A percentile compares a stretch with the other conserved stretches of the same genome.
Evolutionary conservation across 2,888 invertebrate genomes (phyloP).

Genomic region (Tribolium freemani): DNA sequence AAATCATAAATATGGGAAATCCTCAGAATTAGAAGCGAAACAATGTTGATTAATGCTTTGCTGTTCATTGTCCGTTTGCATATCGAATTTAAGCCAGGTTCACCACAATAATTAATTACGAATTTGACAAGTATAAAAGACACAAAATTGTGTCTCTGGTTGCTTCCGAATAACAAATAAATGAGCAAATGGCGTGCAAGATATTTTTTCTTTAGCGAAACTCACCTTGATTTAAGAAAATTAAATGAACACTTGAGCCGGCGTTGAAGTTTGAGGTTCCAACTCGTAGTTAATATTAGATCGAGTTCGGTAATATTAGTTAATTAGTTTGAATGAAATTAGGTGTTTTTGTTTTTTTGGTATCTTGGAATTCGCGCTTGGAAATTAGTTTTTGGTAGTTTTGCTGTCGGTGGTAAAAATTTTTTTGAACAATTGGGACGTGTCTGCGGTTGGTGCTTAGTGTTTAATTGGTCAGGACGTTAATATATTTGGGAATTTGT

Average conservation of each 20-base stretch:
- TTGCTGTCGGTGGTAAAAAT: slow-evolving; percentile 9
- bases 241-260: slow-evolving; percentile 11
- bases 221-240: slow-evolving; percentile 17
- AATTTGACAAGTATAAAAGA: slow-evolving; percentile 33
- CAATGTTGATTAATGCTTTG: slow-evolving; percentile 41
- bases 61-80: slow-evolving; percentile 38
- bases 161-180: background rate
- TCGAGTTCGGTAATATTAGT: slow-evolving; percentile 4
- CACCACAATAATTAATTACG: slow-evolving; percentile 28
- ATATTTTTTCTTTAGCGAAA: background rate
- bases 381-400: slow-evolving; percentile 12
- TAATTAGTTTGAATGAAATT: slow-evolving; percentile 19
- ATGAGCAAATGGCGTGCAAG: background rate
- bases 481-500: slow-evolving; percentile 39
- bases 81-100: slow-evolving; percentile 33
- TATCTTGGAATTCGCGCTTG: background rate
- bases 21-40: slow-evolving; percentile 33
- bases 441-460: slow-evolving; percentile 19
- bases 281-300: slow-evolving; percentile 11
- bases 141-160: background rate
- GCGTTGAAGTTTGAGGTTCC: background rate
- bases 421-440: slow-evolving; percentile 24
- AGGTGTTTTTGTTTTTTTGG: slow-evolving; percentile 1
- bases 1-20: slow-evolving; percentile 42
- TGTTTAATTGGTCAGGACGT: slow-evolving; percentile 29